phyloP scores from a whole-genome alignment of 1,140 invertebrate genomes.

The Euwallacea similis region DNA sequence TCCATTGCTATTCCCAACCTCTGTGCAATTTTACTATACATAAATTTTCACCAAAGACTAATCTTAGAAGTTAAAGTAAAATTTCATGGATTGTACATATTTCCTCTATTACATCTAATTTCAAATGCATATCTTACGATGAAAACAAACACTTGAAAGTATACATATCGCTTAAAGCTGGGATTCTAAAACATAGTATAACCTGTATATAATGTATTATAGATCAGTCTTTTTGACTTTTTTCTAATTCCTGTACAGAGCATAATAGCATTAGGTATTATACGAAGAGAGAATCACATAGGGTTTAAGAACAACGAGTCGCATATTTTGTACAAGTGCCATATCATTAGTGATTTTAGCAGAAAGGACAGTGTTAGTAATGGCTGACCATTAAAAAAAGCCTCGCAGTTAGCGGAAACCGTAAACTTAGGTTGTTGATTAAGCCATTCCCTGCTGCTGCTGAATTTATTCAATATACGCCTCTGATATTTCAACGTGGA shows the following conservation, averaged over 20 bases:
- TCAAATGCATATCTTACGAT: constrained; percentile 27
- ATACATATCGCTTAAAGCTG: constrained; percentile 46
- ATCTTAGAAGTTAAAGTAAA: neutral
- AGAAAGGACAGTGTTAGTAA: constrained; percentile 4
- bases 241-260: constrained; percentile 26
- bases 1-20: too few species aligned
- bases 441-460: too few species aligned
- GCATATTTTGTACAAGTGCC: constrained; percentile 30
- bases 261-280: constrained; percentile 4
- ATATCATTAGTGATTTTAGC: constrained; percentile 31
- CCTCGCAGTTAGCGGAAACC: neutral
- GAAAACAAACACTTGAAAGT: constrained; percentile 38
- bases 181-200: constrained; percentile 40
- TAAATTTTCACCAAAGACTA: too few species aligned
- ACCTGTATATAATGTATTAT: constrained; percentile 44
- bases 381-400: neutral
- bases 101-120: neutral
- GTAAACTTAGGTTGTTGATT: too few species aligned
- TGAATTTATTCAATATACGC: too few species aligned
- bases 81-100: neutral
- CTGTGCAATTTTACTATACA: too few species aligned
- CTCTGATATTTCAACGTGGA: too few species aligned
- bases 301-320: constrained; percentile 31
- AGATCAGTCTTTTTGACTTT: constrained; percentile 23
- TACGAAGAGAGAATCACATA: constrained; percentile 12